phyloP scores from a whole-genome alignment of 2,797 vertebrate species.

The Cirrhinus molitorella region DNA sequence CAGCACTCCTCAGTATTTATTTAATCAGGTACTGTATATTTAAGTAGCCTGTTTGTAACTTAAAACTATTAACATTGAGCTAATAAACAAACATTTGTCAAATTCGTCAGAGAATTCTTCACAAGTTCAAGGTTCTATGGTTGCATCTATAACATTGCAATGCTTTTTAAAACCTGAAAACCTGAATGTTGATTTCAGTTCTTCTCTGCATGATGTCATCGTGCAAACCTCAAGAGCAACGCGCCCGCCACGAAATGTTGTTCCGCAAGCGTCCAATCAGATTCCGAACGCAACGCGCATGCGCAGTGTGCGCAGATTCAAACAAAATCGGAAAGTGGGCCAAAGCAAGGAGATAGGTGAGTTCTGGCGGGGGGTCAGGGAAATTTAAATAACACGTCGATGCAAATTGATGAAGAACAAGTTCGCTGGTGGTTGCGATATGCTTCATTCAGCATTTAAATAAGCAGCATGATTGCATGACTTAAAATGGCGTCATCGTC shows the following conservation, averaged over 20 bases:
- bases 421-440: neutral
- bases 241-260: neutral
- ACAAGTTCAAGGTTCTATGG: neutral
- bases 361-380: slow-evolving; percentile 65
- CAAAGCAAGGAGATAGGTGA: slow-evolving; percentile 50
- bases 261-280: slow-evolving; percentile 43
- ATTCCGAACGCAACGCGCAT: slow-evolving; percentile 56
- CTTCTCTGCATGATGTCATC: neutral
- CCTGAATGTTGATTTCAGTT: neutral
- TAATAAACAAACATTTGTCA: neutral
- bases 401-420: neutral
- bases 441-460: neutral
- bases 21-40: neutral
- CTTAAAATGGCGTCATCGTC: slow-evolving; percentile 63
- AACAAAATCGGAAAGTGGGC: slow-evolving; percentile 49
- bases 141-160: neutral
- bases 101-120: neutral
- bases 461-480: neutral
- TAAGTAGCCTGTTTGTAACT: neutral
- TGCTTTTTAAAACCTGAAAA: slow-evolving; percentile 7
- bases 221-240: neutral
- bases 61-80: neutral
- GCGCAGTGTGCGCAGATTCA: slow-evolving; percentile 60
- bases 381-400: slow-evolving; percentile 52
- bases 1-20: neutral